Conservation (phyloP, 2,113 vertebrate genomes). For the Colossoma macropomum region DNA sequence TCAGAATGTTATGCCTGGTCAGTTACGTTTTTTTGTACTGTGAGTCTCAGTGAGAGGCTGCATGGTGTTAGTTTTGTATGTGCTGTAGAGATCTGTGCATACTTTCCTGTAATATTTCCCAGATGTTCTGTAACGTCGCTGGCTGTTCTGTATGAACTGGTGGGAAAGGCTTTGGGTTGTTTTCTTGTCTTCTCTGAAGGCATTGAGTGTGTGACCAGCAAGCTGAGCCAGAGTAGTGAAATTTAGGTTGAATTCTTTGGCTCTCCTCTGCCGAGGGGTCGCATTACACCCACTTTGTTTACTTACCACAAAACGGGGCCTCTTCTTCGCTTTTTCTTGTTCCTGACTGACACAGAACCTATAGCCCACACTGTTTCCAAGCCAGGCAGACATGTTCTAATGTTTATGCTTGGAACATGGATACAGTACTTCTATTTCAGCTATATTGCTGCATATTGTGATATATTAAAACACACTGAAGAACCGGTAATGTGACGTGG, state of each 20-base stretch:
- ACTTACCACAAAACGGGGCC: too few species aligned
- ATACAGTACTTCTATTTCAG: background rate
- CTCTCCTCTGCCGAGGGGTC: background rate
- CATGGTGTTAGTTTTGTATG: too few species aligned
- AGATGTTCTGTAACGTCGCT: background rate
- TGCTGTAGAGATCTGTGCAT: background rate
- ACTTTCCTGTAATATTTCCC: background rate
- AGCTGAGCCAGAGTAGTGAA: background rate
- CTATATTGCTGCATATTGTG: too few species aligned
- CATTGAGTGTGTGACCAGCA: background rate
- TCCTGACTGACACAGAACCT: background rate
- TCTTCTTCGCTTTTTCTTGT: background rate
- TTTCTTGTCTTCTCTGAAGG: background rate
- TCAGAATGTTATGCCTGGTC: too few species aligned
- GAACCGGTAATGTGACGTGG: background rate
- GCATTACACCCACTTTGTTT: background rate
- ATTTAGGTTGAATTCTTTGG: background rate
- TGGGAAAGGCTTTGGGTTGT: background rate
- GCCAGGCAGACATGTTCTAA: background rate
- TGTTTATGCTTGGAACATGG: background rate
- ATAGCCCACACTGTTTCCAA: background rate
- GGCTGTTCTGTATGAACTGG: background rate
- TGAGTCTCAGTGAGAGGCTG: too few species aligned
- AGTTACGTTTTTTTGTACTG: too few species aligned
- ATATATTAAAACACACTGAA: background rate